Conservation (phyloP, 2,797 vertebrate genomes). For the Kryptolebias ocellatus region DNA sequence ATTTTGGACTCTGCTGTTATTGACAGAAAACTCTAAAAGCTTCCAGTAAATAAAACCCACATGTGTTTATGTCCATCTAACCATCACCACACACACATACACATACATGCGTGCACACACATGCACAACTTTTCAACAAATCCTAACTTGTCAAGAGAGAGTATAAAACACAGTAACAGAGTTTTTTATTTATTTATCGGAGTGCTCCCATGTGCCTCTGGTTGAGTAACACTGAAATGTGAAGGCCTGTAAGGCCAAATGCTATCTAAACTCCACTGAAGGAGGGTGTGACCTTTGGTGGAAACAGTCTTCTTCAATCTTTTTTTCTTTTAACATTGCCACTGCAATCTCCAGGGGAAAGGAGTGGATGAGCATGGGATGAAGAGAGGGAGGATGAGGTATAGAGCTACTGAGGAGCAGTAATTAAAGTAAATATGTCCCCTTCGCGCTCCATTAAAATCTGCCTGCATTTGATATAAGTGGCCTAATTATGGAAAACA, state of each 20-base stretch:
- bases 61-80: neutral
- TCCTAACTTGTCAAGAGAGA: constrained; percentile 15
- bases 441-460: constrained; percentile 68
- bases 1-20: constrained; percentile 26
- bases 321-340: constrained; percentile 38
- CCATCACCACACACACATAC: neutral
- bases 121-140: constrained; percentile 8
- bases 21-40: constrained; percentile 51
- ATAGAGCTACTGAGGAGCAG: constrained; percentile 53
- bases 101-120: neutral
- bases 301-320: constrained; percentile 59
- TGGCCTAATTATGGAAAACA: constrained; percentile 70
- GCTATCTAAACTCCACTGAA: constrained; percentile 60
- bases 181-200: constrained; percentile 29
- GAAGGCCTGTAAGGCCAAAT: constrained; percentile 63
- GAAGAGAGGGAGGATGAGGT: constrained; percentile 38
- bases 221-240: constrained; percentile 34
- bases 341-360: constrained; percentile 30
- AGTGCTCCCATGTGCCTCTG: constrained; percentile 41
- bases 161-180: constrained; percentile 3
- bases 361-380: constrained; percentile 35
- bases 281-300: constrained; percentile 66
- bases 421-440: constrained; percentile 78
- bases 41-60: constrained; percentile 45
- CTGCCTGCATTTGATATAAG: constrained; percentile 65